Percentiles rank a stretch among this genome's conserved stretches.
Evolutionary conservation across 2,797 vertebrate genomes (phyloP).

Genomic region (Ceryle rudis): DNA sequence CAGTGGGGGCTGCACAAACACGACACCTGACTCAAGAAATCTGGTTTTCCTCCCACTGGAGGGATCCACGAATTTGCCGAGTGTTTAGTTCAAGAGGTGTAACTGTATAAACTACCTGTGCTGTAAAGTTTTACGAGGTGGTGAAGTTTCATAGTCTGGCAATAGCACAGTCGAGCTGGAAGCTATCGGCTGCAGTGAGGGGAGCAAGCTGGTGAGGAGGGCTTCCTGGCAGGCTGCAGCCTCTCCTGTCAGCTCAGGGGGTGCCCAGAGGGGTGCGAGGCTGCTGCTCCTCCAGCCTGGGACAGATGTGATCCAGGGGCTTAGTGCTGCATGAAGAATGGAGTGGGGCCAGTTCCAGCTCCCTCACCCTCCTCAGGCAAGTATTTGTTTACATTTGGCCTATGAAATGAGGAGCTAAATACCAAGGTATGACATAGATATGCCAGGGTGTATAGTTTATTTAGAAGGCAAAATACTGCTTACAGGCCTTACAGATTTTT

Average conservation of each 20-base stretch:
- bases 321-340: neutral
- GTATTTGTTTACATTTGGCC: neutral
- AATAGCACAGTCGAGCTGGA: neutral
- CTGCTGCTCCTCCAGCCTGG: neutral
- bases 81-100: slow-evolving; percentile 25
- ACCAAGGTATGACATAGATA: neutral
- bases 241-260: neutral
- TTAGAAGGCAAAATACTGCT: neutral
- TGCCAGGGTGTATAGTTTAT: neutral
- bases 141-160: slow-evolving; percentile 44
- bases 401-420: neutral
- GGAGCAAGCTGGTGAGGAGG: neutral
- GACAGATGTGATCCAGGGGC: neutral
- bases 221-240: neutral
- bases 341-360: neutral
- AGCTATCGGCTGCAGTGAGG: neutral
- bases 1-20: neutral
- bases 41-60: neutral
- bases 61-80: neutral
- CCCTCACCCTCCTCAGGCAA: neutral
- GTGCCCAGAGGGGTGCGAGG: neutral
- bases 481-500: neutral
- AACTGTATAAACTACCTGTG: slow-evolving; percentile 14
- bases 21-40: neutral
- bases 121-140: slow-evolving; percentile 53